A percentile compares a stretch with the other conserved stretches of the same genome.
phyloP scores from a whole-genome alignment of 2,113 vertebrate species.

The Motacilla tschutschensis region DNA sequence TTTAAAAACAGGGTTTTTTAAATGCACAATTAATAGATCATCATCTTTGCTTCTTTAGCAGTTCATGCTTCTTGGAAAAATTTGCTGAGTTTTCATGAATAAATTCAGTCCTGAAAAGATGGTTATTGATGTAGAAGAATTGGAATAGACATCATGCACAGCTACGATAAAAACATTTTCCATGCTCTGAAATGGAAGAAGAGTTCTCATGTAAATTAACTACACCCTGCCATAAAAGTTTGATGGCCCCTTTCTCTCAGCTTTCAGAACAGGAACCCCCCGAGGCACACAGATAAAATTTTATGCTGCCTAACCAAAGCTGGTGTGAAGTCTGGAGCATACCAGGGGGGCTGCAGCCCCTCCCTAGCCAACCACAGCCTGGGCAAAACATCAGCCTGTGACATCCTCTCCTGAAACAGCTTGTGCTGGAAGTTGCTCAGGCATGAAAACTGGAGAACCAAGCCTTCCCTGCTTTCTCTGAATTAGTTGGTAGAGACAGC shows the following conservation, averaged over 20 bases:
- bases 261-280: background rate
- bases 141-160: background rate
- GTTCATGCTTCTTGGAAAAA: background rate
- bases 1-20: accelerated
- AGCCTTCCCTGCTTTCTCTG: background rate
- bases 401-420: background rate
- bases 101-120: background rate
- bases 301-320: background rate
- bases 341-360: background rate
- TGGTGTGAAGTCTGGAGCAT: background rate
- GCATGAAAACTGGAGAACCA: background rate
- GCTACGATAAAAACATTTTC: background rate
- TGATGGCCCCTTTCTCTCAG: background rate
- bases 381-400: background rate
- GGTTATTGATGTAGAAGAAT: background rate
- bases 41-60: background rate
- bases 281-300: background rate
- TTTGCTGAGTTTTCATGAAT: background rate
- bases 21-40: background rate
- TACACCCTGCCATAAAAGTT: background rate
- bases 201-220: background rate
- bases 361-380: background rate
- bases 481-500: background rate
- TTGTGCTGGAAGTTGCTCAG: background rate
- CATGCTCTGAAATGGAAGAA: background rate